Evolutionary conservation across 1,140 invertebrate species (phyloP), one percentile per base, ranked within the genome.

Genomic region (Hermetia illucens): DNA sequence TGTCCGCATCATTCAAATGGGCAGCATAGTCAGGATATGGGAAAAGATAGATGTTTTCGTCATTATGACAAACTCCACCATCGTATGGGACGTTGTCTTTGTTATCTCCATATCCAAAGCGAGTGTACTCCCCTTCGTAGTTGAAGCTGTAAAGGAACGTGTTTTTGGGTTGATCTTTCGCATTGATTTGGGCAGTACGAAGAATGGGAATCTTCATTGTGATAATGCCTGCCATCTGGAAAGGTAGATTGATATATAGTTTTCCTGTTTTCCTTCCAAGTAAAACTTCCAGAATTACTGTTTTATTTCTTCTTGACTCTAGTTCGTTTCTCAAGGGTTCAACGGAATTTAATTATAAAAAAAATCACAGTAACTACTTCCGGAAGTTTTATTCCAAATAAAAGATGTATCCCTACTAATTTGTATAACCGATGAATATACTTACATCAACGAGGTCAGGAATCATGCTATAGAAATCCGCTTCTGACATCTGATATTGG

Each of bases 41-140:
- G 15, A 33, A 33, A 9, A 33, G 15, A 33, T 33, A 33, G 31
- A 33, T 6, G 6, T 9, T 6, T 9, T 33, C 31, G 15, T 33
- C 31, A 16, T 6, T 33, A 16, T 33, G 31, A 16, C 15, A 15
- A 16, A 33, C 31, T 8, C 31, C 31, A 12, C 15, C 31, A 6
- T 6, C 6, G 5, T 9, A 9, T 10, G 31, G 31, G n/a, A 12
- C 16, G 4, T 17, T 12, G 12, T 15, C 12, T 15, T 15, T 17
- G 33, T 34, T 17, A 9, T 6, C 15, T 9, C 6, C 6, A 34
- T 34, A 34, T 27, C 24, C 24, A 27, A 27, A 27, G 8, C 24
- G 24, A 15, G 18, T 34, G 15, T 12, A 33, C 31, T 33, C 9
- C 15, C 31, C 31, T 16, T 33, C 16, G 31, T 33, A 33, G 31